phyloP scores from a whole-genome alignment of 2,113 vertebrate genomes.

The Rutilus rutilus region DNA sequence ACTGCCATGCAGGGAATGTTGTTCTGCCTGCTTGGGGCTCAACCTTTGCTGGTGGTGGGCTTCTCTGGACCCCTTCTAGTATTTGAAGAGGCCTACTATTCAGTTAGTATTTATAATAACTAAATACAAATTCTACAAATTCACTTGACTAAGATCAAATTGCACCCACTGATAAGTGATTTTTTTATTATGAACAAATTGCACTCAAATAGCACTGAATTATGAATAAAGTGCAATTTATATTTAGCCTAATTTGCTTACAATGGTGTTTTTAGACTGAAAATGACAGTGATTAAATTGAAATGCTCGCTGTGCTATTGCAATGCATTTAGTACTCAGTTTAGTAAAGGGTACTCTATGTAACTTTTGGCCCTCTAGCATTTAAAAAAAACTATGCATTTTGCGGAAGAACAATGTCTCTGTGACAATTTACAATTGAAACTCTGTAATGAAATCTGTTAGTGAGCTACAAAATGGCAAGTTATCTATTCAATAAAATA shows the following conservation, averaged over 20 bases:
- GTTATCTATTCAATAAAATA: too few species aligned
- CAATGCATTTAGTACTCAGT: not conserved
- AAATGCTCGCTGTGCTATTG: not conserved
- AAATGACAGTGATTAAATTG: not conserved
- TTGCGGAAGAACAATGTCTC: too few species aligned
- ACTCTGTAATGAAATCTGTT: too few species aligned
- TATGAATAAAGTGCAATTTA: not conserved
- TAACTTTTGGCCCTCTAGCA: too few species aligned
- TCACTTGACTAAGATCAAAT: not conserved
- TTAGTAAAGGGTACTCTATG: too few species aligned
- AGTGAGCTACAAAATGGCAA: not conserved
- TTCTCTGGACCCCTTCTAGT: conserved; percentile 94
- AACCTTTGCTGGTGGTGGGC: conserved; percentile 91
- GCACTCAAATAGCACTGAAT: not conserved
- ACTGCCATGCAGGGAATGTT: conserved; percentile 88
- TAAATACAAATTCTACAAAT: not conserved
- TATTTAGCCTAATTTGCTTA: not conserved
- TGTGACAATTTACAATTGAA: too few species aligned
- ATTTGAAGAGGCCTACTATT: conserved; percentile 95
- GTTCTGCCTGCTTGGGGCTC: conserved; percentile 92
- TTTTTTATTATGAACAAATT: not conserved
- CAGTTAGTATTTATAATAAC: conserved; percentile 73
- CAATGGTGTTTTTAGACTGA: not conserved
- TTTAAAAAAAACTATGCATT: too few species aligned
- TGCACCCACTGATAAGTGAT: not conserved